A percentile compares a stretch with the other conserved stretches of the same genome.
phyloP scores from a whole-genome alignment of 2,113 vertebrate species.

The Stegastes partitus region DNA sequence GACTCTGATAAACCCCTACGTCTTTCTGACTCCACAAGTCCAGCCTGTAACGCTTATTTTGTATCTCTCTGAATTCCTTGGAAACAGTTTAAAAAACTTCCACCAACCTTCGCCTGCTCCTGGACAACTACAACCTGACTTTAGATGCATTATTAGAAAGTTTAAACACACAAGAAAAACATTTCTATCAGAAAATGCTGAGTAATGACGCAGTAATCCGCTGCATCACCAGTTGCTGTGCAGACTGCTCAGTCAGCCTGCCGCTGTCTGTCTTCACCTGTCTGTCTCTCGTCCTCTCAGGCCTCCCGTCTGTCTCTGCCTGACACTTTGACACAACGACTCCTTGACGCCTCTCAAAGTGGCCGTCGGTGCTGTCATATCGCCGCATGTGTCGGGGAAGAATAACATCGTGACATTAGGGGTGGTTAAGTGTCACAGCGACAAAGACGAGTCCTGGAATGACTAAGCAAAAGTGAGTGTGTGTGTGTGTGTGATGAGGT shows the following conservation, averaged over 20 bases:
- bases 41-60: too few species aligned
- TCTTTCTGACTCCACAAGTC: too few species aligned
- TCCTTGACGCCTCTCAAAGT: conserved; percentile 22
- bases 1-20: too few species aligned
- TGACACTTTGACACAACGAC: conserved; percentile 23
- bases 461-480: conserved; percentile 25
- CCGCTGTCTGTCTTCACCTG: neutral
- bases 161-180: neutral
- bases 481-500: neutral
- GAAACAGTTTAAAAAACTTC: too few species aligned
- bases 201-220: neutral
- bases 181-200: neutral
- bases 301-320: neutral
- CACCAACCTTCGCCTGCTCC: too few species aligned
- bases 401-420: conserved; percentile 15
- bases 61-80: too few species aligned
- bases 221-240: conserved; percentile 12
- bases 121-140: too few species aligned
- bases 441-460: conserved; percentile 28
- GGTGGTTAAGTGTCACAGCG: neutral
- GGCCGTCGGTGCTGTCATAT: conserved; percentile 29
- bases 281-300: too few species aligned
- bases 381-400: neutral
- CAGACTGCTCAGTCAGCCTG: conserved; percentile 1
- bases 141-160: neutral